Evolutionary conservation across 2,113 vertebrate genomes (phyloP).

Genomic region (Notiomystis cincta): DNA sequence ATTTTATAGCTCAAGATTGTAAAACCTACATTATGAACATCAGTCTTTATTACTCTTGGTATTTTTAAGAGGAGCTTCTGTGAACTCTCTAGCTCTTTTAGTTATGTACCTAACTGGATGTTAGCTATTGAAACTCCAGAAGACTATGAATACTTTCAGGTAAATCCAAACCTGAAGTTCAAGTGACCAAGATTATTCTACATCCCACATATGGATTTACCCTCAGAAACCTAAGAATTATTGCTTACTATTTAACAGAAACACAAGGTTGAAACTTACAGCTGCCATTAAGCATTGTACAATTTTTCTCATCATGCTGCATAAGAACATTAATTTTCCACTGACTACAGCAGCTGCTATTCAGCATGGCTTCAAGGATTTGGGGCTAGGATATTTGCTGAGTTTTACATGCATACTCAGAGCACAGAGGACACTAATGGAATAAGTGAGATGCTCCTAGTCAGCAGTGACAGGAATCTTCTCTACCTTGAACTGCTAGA

Average conservation of each 20-base stretch:
- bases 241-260: not conserved
- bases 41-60: not conserved
- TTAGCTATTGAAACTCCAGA: not conserved
- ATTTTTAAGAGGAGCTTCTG: not conserved
- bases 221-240: not conserved
- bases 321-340: not conserved
- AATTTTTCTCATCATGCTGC: not conserved
- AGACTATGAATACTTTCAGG: not conserved
- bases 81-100: not conserved
- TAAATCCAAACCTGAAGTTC: not conserved
- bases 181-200: not conserved
- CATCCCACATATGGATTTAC: not conserved
- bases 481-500: not conserved
- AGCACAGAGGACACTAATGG: rapidly evolving
- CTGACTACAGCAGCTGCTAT: not conserved
- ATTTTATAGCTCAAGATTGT: not conserved
- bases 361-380: not conserved
- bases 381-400: not conserved
- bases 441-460: not conserved
- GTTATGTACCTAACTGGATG: not conserved
- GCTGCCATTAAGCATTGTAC: not conserved
- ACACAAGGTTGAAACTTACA: not conserved
- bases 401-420: not conserved
- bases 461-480: not conserved
- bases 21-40: not conserved